Percentiles rank a stretch among this genome's conserved stretches.
These are phyloP conservation scores for Lasioglossum vierecki DNA, from an alignment of 2,888 invertebrate genomes.

Conservation along the genomic window DNA sequence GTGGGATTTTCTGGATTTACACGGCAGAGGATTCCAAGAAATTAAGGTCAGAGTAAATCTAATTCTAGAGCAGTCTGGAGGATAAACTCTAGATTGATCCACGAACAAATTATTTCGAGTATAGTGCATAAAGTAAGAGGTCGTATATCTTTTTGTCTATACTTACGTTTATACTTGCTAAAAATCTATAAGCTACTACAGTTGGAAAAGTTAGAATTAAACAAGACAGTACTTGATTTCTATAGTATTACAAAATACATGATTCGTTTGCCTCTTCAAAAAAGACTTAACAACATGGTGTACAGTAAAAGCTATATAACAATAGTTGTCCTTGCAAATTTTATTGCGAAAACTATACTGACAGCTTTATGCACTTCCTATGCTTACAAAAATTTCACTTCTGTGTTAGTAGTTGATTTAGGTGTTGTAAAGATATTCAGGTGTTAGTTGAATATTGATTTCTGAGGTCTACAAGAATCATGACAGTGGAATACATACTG, in stretches of 20 bases:
- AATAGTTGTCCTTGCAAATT: neutral
- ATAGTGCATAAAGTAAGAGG: slow-evolving; percentile 28
- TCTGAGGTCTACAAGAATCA: neutral
- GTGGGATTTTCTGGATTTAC: slow-evolving; percentile 69
- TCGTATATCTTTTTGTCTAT: neutral
- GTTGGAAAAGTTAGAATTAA: neutral
- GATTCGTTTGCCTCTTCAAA: neutral
- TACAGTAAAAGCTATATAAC: neutral
- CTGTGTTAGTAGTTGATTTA: neutral
- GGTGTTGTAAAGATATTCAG: neutral
- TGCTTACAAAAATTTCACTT: slow-evolving; percentile 9
- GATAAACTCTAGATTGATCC: slow-evolving; percentile 34
- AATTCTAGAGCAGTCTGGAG: slow-evolving; percentile 63
- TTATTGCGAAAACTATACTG: neutral
- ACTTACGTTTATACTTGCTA: neutral
- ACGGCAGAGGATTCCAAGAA: slow-evolving; percentile 68
- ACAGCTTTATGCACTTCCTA: slow-evolving; percentile 19
- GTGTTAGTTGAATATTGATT: neutral
- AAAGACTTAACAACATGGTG: neutral
- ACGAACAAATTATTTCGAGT: slow-evolving; percentile 15
- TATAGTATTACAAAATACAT: neutral
- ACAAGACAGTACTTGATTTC: neutral
- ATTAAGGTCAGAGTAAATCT: slow-evolving; percentile 72
- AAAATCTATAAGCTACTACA: neutral
- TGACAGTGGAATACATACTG: neutral